A percentile compares a stretch with the other conserved stretches of the same genome.
These are phyloP conservation scores for Rhopilema esculentum DNA, from an alignment of 30 jellyfish, hydroid and myxozoan species.

Conservation along the genomic window DNA sequence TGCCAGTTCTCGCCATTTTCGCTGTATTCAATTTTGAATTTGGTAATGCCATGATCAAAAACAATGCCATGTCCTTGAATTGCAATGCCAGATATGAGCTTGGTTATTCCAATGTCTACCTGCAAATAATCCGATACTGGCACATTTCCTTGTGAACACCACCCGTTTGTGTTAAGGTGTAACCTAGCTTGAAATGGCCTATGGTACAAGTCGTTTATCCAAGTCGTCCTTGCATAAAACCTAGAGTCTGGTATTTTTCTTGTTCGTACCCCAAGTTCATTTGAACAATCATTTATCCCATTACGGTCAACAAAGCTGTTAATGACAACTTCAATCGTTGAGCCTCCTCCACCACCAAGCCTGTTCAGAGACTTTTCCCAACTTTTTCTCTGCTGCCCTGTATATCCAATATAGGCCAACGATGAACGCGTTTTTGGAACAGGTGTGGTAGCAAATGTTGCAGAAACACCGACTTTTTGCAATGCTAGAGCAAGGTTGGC, in stretches of 20 bases:
- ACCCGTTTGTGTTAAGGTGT: not conserved
- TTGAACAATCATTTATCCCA: constrained; percentile 47
- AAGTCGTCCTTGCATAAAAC: constrained; percentile 13
- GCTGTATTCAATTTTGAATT: constrained; percentile 8
- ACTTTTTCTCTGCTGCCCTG: constrained; percentile 44
- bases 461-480: constrained; percentile 52
- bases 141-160: constrained; percentile 30
- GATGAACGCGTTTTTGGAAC: not conserved
- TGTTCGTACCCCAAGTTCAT: constrained; percentile 57
- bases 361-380: constrained; percentile 42
- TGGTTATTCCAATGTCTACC: constrained; percentile 46
- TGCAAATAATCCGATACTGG: constrained; percentile 35
- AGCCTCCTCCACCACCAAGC: constrained; percentile 7
- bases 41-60: not conserved
- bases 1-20: not conserved
- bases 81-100: constrained; percentile 49
- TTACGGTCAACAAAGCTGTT: constrained; percentile 6
- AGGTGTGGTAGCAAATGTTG: constrained; percentile 34
- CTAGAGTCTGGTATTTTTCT: constrained; percentile 32
- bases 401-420: constrained; percentile 37
- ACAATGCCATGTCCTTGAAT: constrained; percentile 47
- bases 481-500: constrained; percentile 2
- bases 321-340: not conserved
- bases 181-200: constrained; percentile 32
- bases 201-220: no score